Conservation (phyloP, 2,113 vertebrate species). For the Xenopus laevis region DNA sequence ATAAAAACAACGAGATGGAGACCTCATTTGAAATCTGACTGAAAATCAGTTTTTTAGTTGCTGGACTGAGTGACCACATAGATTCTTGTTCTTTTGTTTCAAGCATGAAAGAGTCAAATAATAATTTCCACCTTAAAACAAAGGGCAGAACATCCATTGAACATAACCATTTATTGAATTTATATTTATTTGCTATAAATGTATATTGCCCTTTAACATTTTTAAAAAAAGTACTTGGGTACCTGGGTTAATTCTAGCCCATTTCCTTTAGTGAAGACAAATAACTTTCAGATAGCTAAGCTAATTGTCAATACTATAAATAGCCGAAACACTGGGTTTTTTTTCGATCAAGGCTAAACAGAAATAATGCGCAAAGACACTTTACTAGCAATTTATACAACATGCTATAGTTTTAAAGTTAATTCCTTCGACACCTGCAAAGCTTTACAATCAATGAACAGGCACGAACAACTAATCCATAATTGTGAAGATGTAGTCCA, state of each 20-base stretch:
- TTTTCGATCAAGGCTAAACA: neutral
- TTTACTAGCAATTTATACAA: constrained; percentile 3
- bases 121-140: no score
- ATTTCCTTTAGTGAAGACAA: constrained; percentile 6
- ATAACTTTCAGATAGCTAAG: neutral
- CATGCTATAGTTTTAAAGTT: constrained; percentile 15
- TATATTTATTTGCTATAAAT: no score
- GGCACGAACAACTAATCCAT: constrained; percentile 13
- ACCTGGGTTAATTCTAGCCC: neutral
- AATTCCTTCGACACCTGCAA: constrained; percentile 3
- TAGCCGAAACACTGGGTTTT: neutral
- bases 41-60: no score
- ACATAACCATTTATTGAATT: no score
- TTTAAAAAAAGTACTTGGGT: no score
- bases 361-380: neutral
- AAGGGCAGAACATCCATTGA: no score
- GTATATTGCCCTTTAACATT: no score
- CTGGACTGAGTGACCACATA: no score
- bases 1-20: no score
- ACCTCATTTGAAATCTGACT: no score
- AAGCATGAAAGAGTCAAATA: no score
- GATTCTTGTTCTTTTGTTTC: no score
- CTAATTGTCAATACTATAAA: constrained; percentile 2
- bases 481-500: constrained; percentile 9
- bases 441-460: constrained; percentile 11